These are phyloP conservation scores for Centropus bengalensis DNA, from an alignment of 2,113 vertebrate genomes.

Conservation along the genomic window DNA sequence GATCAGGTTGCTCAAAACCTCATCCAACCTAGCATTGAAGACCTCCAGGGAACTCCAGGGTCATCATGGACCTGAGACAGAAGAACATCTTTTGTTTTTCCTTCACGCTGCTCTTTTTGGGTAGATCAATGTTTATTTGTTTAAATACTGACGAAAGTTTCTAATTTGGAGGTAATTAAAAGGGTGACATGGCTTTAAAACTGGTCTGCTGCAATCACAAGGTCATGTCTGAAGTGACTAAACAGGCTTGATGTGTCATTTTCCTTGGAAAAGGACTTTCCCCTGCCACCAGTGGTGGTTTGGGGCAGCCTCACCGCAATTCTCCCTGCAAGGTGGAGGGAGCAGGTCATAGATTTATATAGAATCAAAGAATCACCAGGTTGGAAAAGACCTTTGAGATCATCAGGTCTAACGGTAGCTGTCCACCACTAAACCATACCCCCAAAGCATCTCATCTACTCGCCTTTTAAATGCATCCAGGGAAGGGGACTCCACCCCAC, in stretches of 20 bases:
- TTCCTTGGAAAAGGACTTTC: background rate
- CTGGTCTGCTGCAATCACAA: background rate
- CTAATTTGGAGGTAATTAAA: background rate
- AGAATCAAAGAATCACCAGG: too few species aligned
- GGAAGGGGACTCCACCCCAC: too few species aligned
- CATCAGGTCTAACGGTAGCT: too few species aligned
- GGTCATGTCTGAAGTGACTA: background rate
- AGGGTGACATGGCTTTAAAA: background rate
- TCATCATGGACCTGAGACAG: background rate
- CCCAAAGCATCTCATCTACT: too few species aligned
- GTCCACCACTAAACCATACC: too few species aligned
- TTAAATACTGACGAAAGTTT: background rate
- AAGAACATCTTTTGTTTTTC: background rate
- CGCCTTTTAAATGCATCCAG: too few species aligned
- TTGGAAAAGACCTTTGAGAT: too few species aligned
- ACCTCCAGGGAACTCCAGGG: background rate
- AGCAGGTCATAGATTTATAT: background rate
- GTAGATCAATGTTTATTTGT: background rate
- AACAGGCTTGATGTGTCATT: background rate
- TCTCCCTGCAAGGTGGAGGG: background rate
- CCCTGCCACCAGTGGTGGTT: background rate
- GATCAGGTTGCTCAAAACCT: too few species aligned
- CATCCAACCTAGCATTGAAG: too few species aligned
- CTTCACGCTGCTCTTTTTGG: background rate
- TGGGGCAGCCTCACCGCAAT: rapidly evolving